These are phyloP conservation scores for Aphelinus atriplicis DNA, from an alignment of 1,140 invertebrate species.

Conservation along the genomic window DNA sequence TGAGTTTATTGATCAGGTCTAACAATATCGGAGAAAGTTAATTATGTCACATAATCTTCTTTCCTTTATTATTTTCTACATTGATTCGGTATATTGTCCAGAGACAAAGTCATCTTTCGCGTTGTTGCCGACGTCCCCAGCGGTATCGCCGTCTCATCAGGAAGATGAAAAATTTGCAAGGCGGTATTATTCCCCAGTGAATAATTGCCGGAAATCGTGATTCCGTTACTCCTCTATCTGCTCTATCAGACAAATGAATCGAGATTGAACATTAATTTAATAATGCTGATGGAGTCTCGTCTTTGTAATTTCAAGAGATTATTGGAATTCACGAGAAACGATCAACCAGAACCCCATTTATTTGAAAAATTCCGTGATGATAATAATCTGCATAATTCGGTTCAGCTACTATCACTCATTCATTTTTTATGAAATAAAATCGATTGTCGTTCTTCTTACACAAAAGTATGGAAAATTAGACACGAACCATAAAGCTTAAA, in stretches of 20 bases:
- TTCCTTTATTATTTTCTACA: constrained; percentile 4
- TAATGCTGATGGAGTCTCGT: constrained; percentile 52
- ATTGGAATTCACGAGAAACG: constrained; percentile 8
- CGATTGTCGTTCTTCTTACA: too few species aligned
- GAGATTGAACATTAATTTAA: constrained; percentile 51
- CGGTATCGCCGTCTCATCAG: constrained; percentile 25
- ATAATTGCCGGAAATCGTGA: constrained; percentile 35
- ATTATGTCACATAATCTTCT: constrained; percentile 18
- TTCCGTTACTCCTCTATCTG: constrained; percentile 33
- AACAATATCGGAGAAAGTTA: neutral
- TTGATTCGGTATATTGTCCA: neutral
- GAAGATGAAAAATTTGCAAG: constrained; percentile 38
- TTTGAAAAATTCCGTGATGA: neutral
- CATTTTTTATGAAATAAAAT: too few species aligned
- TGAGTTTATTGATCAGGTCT: too few species aligned
- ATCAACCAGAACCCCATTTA: constrained; percentile 4
- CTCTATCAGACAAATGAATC: neutral
- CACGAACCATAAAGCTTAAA: too few species aligned
- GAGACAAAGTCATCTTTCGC: constrained; percentile 5
- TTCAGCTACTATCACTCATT: too few species aligned
- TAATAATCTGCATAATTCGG: too few species aligned
- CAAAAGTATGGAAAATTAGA: too few species aligned
- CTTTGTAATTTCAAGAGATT: constrained; percentile 46
- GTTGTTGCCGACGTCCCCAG: constrained; percentile 4
- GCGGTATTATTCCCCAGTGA: constrained; percentile 25